Base-by-base conservation (phyloP, 2,113 vertebrate species). In the Tetraodon nigroviridis region DNA sequence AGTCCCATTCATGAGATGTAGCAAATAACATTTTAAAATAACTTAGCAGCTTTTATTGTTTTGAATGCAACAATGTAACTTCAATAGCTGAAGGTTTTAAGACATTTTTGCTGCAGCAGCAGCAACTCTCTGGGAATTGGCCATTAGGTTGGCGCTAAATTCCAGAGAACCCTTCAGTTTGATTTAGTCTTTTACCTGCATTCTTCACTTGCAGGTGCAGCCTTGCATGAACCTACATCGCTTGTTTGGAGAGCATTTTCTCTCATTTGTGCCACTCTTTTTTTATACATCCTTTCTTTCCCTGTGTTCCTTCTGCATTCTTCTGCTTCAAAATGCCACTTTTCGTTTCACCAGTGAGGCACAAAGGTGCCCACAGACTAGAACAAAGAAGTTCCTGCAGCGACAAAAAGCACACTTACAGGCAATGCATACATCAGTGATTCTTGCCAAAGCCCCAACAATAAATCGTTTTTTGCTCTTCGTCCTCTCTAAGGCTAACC, bases 361-460 rank as follows among this genome's bases (percentile, higher is more conserved):
- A 62, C 58, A 55, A 68, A 56, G 55, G 55, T 58, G 45, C 50
- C 61, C 45, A 69, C 42, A 16, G 58, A 52, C 44, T 55, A 69
- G 59, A 71, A 52, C 20, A 40, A 40, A 45, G 66, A 76, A 58
- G 64, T 62, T 67, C 27, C 45, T 44, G 27, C 57, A 41, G 32
- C 37, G 68, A 20, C 18, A 64, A 32, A 67, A 67, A 60, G 2
- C 8, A 55, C 8, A 58, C 60, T 55, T 54, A 3, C 41, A 52
- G 50, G 51, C 2, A 7, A 53, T 11, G 42, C 59, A 73, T 50
- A 65, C 66, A 75, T 69, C 54, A 55, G 53, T 51, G 66, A 62
- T 59, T 61, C 80, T 55, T 2, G 49, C n/a, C 55, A 57, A 69
- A 66, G 40, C 58, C 51, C 1, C 14, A 73, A 70, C 62, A 64